phyloP scores from a whole-genome alignment of 1,140 invertebrate species.

The Trichonephila clavata region DNA sequence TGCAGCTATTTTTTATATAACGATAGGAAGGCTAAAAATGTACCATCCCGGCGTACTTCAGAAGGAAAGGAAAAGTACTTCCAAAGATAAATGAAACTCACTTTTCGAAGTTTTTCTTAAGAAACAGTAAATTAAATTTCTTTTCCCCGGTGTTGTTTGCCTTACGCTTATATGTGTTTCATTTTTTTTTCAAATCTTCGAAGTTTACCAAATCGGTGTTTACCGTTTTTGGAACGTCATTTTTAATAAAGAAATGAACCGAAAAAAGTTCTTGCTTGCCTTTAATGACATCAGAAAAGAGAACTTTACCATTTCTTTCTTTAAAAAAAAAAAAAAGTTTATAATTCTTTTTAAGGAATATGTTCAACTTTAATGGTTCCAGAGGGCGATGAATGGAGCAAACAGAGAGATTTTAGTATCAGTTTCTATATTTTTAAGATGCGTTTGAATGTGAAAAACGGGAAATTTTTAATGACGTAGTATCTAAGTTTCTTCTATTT shows the following conservation, averaged over 20 bases:
- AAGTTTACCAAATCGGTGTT: not conserved
- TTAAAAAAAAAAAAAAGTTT: not conserved
- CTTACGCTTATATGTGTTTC: not conserved
- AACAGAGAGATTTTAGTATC: too few species aligned
- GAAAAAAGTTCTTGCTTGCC: not conserved
- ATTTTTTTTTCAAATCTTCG: not conserved
- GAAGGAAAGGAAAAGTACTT: slow-evolving; percentile 28
- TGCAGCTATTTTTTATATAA: not conserved
- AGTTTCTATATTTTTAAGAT: too few species aligned
- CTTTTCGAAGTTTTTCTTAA: not conserved
- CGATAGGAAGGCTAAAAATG: not conserved
- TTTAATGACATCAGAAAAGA: not conserved
- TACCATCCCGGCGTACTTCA: not conserved
- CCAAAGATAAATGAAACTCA: slow-evolving; percentile 35
- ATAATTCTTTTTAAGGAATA: not conserved
- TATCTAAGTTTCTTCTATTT: too few species aligned
- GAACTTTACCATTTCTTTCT: not conserved
- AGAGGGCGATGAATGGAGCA: not conserved
- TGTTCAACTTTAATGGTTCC: not conserved
- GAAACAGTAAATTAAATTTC: slow-evolving; percentile 47
- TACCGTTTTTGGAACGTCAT: not conserved
- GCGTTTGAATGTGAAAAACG: too few species aligned
- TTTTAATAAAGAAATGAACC: slow-evolving; percentile 38
- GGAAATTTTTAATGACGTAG: too few species aligned
- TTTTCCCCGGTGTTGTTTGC: slow-evolving; percentile 8